These are phyloP conservation scores for Melitaea cinxia DNA, from an alignment of 1,140 invertebrate genomes.

Conservation along the genomic window DNA sequence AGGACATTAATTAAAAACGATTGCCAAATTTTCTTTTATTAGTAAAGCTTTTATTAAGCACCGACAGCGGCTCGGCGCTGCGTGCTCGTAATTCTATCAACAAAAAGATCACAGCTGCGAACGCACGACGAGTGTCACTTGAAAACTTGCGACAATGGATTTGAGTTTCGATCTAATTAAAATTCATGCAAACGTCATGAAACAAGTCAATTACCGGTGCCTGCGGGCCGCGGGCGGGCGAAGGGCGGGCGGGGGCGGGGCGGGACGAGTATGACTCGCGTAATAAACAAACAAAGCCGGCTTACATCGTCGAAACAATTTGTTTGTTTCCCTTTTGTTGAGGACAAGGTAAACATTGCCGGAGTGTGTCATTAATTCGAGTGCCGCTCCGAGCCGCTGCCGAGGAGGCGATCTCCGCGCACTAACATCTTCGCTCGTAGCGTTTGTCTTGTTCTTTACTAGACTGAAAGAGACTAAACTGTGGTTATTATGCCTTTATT, in stretches of 20 bases:
- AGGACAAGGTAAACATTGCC: constrained; percentile 20
- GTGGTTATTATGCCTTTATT: too few relatives aligned
- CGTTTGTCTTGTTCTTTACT: too few relatives aligned
- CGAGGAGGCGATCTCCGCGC: constrained; percentile 5
- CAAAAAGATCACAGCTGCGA: constrained; percentile 25
- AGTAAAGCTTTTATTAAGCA: too few relatives aligned
- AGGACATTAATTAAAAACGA: too few relatives aligned
- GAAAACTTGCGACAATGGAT: constrained; percentile 32
- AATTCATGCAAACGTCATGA: constrained; percentile 31
- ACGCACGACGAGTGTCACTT: constrained; percentile 22
- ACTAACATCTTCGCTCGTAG: not conserved
- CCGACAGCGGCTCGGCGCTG: not conserved
- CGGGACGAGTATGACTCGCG: constrained; percentile 6
- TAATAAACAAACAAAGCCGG: constrained; percentile 32
- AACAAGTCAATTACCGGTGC: constrained; percentile 32
- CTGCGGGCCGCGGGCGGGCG: not conserved
- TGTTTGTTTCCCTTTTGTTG: constrained; percentile 32
- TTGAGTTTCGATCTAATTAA: constrained; percentile 41
- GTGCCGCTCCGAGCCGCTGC: not conserved
- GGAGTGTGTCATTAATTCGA: constrained; percentile 27
- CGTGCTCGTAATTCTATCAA: constrained; percentile 8
- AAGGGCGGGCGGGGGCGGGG: not conserved
- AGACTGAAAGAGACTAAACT: too few relatives aligned
- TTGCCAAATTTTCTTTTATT: too few relatives aligned
- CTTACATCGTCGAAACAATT: constrained; percentile 27